Conservation (phyloP, 2,797 vertebrate species). For the Hydrolagus colliei region DNA sequence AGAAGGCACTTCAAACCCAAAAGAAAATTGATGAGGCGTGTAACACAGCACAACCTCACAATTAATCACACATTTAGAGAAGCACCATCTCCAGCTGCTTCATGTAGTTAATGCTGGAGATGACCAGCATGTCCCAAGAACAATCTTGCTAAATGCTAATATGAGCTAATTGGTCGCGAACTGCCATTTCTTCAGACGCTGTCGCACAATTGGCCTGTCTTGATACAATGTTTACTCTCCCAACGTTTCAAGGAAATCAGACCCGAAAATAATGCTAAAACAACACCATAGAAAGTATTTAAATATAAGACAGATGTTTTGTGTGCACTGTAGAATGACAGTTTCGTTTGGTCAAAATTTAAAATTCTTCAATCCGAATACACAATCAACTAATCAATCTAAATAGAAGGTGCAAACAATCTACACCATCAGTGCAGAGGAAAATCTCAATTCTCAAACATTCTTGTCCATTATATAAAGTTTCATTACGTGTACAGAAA, state of each 20-base stretch:
- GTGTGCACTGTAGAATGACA: neutral
- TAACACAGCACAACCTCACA: slow-evolving; percentile 54
- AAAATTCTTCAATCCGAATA: neutral
- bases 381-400: neutral
- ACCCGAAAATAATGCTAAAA: neutral
- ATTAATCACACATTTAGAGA: slow-evolving; percentile 58
- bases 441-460: neutral
- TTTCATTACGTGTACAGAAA: neutral
- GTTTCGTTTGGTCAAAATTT: neutral
- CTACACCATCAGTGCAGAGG: neutral
- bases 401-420: neutral
- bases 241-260: neutral
- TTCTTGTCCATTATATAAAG: neutral
- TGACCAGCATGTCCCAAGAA: slow-evolving; percentile 39
- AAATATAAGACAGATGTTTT: neutral
- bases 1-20: slow-evolving; percentile 51
- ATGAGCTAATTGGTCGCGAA: slow-evolving; percentile 50
- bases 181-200: slow-evolving; percentile 19
- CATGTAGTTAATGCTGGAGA: slow-evolving; percentile 39
- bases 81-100: slow-evolving; percentile 49
- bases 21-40: slow-evolving; percentile 55
- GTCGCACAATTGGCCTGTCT: neutral
- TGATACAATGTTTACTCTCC: neutral
- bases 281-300: neutral
- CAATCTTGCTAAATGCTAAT: slow-evolving; percentile 50